Base-by-base conservation (phyloP, 64 coral and sea anemone genomes). In the Pocillopora damicornis region DNA sequence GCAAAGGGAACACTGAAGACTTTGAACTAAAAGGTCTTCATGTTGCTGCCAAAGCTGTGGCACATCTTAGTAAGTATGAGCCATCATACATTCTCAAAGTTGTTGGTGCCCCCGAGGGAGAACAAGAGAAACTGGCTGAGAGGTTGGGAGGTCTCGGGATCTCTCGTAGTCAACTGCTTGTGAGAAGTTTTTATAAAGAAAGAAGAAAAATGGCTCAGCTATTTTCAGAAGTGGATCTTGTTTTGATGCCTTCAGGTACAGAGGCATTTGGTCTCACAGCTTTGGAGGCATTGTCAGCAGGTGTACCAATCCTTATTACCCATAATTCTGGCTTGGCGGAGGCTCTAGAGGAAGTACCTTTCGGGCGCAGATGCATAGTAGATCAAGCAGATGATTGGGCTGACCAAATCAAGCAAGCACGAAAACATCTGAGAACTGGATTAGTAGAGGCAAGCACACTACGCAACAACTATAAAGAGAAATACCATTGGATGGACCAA, bases 301-400 rank as follows among this genome's bases (percentile, higher is more conserved):
- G 80, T 36, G 57, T 83, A 18, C 80, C 80, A 61, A 10, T 83
- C 16, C 60, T 61, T 64, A 23, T 83, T 23, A 83, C 38, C n/a
- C 17, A 35, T 0, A 64, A 83, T 25, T 83, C 60, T 18, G 80
- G 64, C 9, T 38, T 83, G 25, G 80, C 38, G 34, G 38, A 64
- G 16, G 61, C 80, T 18, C 80, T 83, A 20, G 35, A 14, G 1
- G 58, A 37, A 9, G 22, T 83, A 14, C 60, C 22, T 14, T 34
- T 61, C 20, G 80, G 80, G 8, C 9, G 1, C 13, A 16, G 22
- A 5, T 83, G 57, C 58, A 30, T 83, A 15, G 59, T 64, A 36
- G 25, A 83, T 83, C 13, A 8, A 35, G 13, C 12, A 0, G 61
- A 4, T 63, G 11, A 64, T n/a, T 83, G 80, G 80, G 61, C 80